Base-by-base conservation (phyloP, 2,113 vertebrate genomes). In the Rhinopomastus cyanomelas region DNA sequence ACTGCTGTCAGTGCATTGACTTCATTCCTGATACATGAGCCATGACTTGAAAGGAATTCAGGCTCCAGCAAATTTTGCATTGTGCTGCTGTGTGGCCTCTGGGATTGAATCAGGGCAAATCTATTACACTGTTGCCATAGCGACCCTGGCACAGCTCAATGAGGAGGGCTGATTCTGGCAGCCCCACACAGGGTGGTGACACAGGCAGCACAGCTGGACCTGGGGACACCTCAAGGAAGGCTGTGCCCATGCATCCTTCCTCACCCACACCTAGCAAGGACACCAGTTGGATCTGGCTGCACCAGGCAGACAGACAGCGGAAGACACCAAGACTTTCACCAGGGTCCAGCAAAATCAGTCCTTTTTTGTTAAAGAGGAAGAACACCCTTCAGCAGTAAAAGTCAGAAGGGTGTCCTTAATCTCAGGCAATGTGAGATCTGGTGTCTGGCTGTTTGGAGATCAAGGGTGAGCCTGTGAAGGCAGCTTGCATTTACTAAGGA, bases 91-190 rank as follows among this genome's bases (percentile, higher is more conserved):
- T 93, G 97, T 97, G 97, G 97, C 98, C 97, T 97, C 97, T 97
- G 97, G 98, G 98, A 98, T 97, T 98, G 98, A 98, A 98, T 98
- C 98, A 99, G 98, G 98, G 98, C 98, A 98, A 98, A 97, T 98
- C 98, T 97, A 98, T 98, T 98, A 98, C 98, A 97, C 97, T 95
- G 99, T 99, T 99, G 97, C 98, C 96, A 99, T 99, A 98, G 98
- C 93, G 96, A 99, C 98, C 97, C 95, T 98, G 98, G 98, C 98
- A 99, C 97, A 97, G 98, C 97, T 84, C 86, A 82, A 98, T 97
- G 97, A 98, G 97, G 91, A 94, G 97, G 85, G 88, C 94, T 96
- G 74, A 29, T 55, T 81, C 37, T 12, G 75, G 81, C 39, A 8
- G 92, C 79, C 51, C 52, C 6, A 26, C 12, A 20, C 64, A 30